Evolutionary conservation across 1,140 invertebrate genomes (phyloP).

Genomic region (Pogonomyrmex barbatus): DNA sequence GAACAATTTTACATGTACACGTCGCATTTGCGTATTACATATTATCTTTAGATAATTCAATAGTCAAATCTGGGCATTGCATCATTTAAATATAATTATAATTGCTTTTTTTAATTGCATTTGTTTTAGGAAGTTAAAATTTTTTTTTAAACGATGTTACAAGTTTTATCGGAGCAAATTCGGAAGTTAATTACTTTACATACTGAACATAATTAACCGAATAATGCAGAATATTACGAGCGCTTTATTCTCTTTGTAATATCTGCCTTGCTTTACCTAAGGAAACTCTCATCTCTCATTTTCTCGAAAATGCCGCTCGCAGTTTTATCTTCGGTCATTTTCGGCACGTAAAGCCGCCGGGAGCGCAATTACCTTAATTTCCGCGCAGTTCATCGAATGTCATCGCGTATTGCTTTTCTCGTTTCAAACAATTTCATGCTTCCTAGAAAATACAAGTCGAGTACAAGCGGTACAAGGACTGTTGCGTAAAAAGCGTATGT

Average conservation of each 20-base stretch:
- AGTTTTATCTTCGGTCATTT: not conserved
- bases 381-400: constrained; percentile 14
- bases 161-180: not conserved
- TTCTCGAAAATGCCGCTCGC: not conserved
- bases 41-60: not conserved
- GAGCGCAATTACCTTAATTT: constrained; percentile 9
- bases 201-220: not conserved
- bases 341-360: not conserved
- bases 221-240: constrained; percentile 3
- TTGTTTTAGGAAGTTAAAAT: not conserved
- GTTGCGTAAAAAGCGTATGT: not conserved
- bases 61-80: not conserved
- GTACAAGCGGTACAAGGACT: not conserved
- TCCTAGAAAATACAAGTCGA: not conserved
- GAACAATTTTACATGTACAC: not conserved
- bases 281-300: not conserved
- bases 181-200: constrained; percentile 16
- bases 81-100: not conserved
- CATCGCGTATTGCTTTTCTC: constrained; percentile 26
- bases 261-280: not conserved
- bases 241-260: constrained; percentile 9
- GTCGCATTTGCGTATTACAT: not conserved
- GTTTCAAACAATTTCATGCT: not conserved
- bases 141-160: not conserved
- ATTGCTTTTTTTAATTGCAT: not conserved